Evolutionary conservation across 2,888 invertebrate genomes (phyloP), one percentile per base, ranked within the genome.

Genomic region (Sepioteuthis lessoniana): DNA sequence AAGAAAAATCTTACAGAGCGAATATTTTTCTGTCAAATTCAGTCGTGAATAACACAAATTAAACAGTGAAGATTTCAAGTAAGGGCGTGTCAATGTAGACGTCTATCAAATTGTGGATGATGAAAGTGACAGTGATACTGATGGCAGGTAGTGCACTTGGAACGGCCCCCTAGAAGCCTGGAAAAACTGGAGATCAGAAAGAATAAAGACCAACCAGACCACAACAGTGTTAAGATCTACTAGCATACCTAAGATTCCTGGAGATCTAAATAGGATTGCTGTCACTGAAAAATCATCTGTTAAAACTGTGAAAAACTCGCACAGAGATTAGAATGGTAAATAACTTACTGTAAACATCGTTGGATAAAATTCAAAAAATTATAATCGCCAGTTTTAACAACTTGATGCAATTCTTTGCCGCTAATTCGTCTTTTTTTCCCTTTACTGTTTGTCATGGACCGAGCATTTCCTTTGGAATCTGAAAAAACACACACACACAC

Each of bases 381-480:
- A 35, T 98, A 98, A 97, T 99, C 99, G 96, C 98, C 98, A 96
- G 98, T 98, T 96, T 98, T 98, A 94, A 99, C 98, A 60, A 98
- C 98, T 96, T 98, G 98, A 37, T 98, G 98, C 94, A 99, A 97
- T 94, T 98, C 98, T 96, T 98, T 98, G 95, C 98, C 98, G 90
- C 98, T 98, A 0, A 99, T 99, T 96, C 98, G 98, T 94, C 99
- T 98, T 97, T 99, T 99, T 96, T 98, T 98, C 1, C 99, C 99
- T 97, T 99, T 99, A 95, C 98, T 99, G 97, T 99, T 99, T 90
- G 98, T 99, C 96, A 99, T 98, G 97, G 98, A 98, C 95, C 99
- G 98, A 7, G 99, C 99, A 95, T 98, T 98, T 95, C 99, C 99
- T 97, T 99, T 98, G 90, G 99, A 99, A 97, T 98, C 98, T 98